These are phyloP conservation scores for Rhincodon typus DNA, from an alignment of 2,797 vertebrate genomes.

Conservation along the genomic window DNA sequence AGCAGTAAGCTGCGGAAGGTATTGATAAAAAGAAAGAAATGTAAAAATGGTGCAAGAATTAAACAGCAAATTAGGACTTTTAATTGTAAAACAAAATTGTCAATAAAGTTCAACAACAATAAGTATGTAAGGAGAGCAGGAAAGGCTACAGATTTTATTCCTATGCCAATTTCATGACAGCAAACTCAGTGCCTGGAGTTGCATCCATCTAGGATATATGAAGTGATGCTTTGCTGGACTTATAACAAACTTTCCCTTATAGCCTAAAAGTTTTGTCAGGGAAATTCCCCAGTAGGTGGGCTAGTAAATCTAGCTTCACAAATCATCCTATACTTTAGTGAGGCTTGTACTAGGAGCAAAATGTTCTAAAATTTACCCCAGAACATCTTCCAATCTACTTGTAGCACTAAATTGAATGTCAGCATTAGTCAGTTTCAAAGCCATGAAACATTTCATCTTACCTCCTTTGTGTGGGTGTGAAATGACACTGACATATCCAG, in stretches of 20 bases:
- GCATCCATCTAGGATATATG: not conserved
- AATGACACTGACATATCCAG: conserved; percentile 98
- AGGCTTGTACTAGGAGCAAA: not conserved
- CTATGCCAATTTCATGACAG: not conserved
- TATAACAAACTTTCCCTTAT: not conserved
- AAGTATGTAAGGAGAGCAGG: not conserved
- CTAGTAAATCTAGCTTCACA: not conserved
- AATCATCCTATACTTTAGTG: not conserved
- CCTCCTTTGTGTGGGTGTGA: conserved; percentile 97
- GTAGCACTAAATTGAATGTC: not conserved
- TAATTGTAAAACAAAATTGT: not conserved
- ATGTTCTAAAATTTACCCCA: not conserved
- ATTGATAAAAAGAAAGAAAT: not conserved
- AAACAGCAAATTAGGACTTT: not conserved
- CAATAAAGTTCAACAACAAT: not conserved
- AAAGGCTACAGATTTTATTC: not conserved
- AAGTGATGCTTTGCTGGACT: not conserved
- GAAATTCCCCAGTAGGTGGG: not conserved
- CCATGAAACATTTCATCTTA: conserved; percentile 50
- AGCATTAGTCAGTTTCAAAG: not conserved
- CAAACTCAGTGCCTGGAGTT: not conserved
- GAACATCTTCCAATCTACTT: not conserved
- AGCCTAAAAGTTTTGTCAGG: not conserved
- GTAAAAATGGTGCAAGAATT: not conserved
- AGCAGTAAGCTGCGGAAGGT: not conserved